Conservation (phyloP, 2,888 invertebrate genomes). For the Phymatocera aterrima region DNA sequence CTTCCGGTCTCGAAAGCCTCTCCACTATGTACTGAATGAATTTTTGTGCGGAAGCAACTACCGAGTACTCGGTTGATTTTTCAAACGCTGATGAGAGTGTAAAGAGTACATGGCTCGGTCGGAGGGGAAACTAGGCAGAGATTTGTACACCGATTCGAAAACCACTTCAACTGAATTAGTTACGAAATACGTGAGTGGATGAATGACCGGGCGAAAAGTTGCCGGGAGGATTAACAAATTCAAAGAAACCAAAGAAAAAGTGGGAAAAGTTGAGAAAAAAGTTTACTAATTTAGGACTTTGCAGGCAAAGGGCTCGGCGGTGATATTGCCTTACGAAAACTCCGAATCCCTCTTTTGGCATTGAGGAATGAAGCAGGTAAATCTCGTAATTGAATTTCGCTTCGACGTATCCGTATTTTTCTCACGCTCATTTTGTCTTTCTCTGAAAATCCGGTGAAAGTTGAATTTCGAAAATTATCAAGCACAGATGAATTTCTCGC, state of each 20-base stretch:
- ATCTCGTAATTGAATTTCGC: not conserved
- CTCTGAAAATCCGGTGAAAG: not conserved
- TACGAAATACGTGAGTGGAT: conserved; percentile 28
- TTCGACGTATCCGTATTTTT: not conserved
- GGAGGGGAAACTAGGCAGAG: not conserved
- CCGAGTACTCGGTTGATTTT: conserved; percentile 6
- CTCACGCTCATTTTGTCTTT: not conserved
- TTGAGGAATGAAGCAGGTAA: conserved; percentile 10
- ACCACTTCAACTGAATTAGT: conserved; percentile 42
- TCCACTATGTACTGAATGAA: not conserved
- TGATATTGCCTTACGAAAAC: conserved; percentile 18
- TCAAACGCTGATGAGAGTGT: not conserved
- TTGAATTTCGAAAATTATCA: not conserved
- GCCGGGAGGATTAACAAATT: conserved; percentile 41
- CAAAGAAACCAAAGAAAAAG: conserved; percentile 29
- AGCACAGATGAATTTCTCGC: not conserved
- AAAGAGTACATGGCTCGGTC: conserved; percentile 1
- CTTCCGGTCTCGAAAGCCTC: not conserved
- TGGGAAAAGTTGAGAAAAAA: conserved; percentile 33
- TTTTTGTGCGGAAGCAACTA: not conserved
- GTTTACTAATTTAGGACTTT: conserved; percentile 43
- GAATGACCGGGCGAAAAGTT: conserved; percentile 38
- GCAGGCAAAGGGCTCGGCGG: not conserved
- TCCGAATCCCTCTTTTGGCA: not conserved
- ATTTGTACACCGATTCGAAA: conserved; percentile 17